These are phyloP conservation scores for Margaritifera margaritifera DNA, from an alignment of 2,888 invertebrate species.

Conservation along the genomic window DNA sequence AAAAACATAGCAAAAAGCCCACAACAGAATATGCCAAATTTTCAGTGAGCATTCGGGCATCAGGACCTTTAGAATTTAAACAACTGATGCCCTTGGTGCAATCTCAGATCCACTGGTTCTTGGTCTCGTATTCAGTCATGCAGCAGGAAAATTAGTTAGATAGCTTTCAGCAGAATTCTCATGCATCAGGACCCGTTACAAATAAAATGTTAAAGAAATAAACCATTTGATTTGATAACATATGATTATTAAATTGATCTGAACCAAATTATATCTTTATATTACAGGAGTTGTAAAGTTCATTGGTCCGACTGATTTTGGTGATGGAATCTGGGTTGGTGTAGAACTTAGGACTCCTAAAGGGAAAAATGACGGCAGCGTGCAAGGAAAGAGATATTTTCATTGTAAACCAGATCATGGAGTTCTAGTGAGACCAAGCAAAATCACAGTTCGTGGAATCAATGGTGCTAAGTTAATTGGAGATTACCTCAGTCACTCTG, in stretches of 20 bases:
- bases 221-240: background rate
- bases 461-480: constrained; percentile 73
- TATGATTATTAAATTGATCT: background rate
- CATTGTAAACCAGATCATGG: constrained; percentile 69
- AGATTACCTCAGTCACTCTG: constrained; percentile 28
- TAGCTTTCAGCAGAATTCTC: no score
- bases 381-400: constrained; percentile 71
- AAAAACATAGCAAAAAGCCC: no score
- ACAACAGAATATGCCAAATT: no score
- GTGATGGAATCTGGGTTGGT: constrained; percentile 75
- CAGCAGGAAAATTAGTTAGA: no score
- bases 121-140: no score
- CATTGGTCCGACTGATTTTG: constrained; percentile 74
- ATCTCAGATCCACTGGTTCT: no score
- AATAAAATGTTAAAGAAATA: background rate
- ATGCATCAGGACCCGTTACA: no score
- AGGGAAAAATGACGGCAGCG: constrained; percentile 72
- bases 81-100: no score
- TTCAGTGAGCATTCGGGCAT: no score
- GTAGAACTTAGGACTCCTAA: constrained; percentile 73
- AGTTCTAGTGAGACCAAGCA: constrained; percentile 70
- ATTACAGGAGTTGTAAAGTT: constrained; percentile 71
- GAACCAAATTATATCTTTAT: background rate
- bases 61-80: no score
- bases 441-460: constrained; percentile 74